These are phyloP conservation scores for Macropodus opercularis DNA, from an alignment of 2,797 vertebrate genomes.

Conservation along the genomic window DNA sequence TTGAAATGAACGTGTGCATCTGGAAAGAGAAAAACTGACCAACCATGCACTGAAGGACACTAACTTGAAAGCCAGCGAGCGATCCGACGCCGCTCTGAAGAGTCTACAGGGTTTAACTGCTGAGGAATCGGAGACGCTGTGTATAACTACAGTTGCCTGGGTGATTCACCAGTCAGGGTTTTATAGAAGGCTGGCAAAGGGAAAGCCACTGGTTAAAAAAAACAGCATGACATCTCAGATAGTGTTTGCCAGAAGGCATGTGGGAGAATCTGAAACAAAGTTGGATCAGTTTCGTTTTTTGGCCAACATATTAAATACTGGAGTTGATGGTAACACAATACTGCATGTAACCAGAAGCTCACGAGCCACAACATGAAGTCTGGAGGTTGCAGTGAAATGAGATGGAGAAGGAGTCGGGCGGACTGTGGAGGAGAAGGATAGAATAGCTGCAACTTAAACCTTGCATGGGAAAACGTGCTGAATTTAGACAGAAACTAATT, in stretches of 20 bases:
- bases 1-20: constrained; percentile 11
- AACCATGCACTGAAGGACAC: constrained; percentile 12
- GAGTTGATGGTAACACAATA: constrained; percentile 25
- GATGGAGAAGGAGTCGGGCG: not conserved
- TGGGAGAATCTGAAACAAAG: constrained; percentile 45
- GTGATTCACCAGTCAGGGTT: constrained; percentile 54
- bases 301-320: constrained; percentile 20
- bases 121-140: constrained; percentile 35
- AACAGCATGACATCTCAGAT: constrained; percentile 41
- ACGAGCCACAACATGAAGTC: not conserved
- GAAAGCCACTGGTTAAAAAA: constrained; percentile 25
- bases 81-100: constrained; percentile 24
- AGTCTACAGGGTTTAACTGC: constrained; percentile 26
- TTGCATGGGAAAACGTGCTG: not conserved
- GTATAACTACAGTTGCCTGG: constrained; percentile 43
- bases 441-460: not conserved
- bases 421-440: not conserved
- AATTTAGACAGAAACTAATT: constrained; percentile 5
- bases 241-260: constrained; percentile 46
- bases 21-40: constrained; percentile 12
- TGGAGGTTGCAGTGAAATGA: not conserved
- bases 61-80: constrained; percentile 26
- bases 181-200: constrained; percentile 45
- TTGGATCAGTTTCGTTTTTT: constrained; percentile 14
- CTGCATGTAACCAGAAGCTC: constrained; percentile 14